Conservation (phyloP, 2,797 vertebrate species). For the Florisuga fusca region DNA sequence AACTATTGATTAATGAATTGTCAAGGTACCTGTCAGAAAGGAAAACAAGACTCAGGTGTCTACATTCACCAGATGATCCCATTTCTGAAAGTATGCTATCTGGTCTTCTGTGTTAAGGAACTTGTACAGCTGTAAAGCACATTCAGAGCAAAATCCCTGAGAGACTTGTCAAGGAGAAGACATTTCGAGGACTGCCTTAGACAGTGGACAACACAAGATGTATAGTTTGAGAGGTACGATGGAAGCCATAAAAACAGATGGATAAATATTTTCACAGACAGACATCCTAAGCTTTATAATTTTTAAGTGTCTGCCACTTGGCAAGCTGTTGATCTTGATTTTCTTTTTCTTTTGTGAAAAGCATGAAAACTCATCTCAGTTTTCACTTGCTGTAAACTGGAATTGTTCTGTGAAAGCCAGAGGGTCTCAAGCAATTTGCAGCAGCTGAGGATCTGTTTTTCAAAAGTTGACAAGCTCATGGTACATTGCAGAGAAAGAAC, state of each 20-base stretch:
- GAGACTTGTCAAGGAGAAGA: not conserved
- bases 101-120: not conserved
- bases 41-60: not conserved
- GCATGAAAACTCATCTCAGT: not conserved
- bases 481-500: not conserved
- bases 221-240: not conserved
- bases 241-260: not conserved
- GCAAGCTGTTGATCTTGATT: not conserved
- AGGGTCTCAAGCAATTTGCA: constrained; percentile 7
- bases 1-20: not conserved
- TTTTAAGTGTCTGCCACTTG: not conserved
- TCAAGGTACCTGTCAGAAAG: not conserved
- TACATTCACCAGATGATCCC: not conserved
- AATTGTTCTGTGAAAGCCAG: not conserved
- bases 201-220: not conserved
- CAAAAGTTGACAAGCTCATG: not conserved
- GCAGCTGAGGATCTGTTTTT: not conserved
- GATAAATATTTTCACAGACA: constrained; percentile 20
- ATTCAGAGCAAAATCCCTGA: not conserved
- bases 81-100: not conserved
- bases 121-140: not conserved
- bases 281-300: not conserved
- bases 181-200: constrained; percentile 3
- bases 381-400: not conserved
- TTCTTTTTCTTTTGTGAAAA: constrained; percentile 8